phyloP scores from a whole-genome alignment of 2,113 vertebrate genomes.

The Pluvialis apricaria region DNA sequence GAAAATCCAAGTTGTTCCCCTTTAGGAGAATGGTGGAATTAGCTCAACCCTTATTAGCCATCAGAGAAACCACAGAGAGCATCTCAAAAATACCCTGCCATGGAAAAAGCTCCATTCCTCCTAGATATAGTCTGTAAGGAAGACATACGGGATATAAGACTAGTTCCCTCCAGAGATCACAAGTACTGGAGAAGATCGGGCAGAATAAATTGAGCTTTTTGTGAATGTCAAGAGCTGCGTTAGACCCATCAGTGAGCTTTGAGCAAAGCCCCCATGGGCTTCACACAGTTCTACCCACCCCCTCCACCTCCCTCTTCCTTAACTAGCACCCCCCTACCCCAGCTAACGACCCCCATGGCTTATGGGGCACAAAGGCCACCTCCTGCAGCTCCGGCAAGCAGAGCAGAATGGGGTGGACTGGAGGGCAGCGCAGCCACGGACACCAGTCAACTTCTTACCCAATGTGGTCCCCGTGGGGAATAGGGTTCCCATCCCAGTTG shows the following conservation, averaged over 20 bases:
- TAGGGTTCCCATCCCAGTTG: background rate
- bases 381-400: background rate
- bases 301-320: background rate
- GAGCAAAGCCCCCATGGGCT: background rate
- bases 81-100: background rate
- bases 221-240: background rate
- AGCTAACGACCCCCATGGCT: background rate
- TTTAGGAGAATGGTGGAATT: background rate
- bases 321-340: background rate
- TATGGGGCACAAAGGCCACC: background rate
- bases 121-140: background rate
- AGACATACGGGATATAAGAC: background rate
- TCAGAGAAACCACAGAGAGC: background rate
- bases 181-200: background rate
- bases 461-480: background rate
- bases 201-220: background rate
- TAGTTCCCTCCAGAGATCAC: background rate
- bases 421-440: background rate
- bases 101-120: background rate
- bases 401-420: background rate
- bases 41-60: background rate
- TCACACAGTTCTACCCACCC: background rate
- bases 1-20: background rate
- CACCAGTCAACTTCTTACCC: background rate
- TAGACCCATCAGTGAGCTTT: background rate